phyloP scores from a whole-genome alignment of 1,140 invertebrate genomes.

The Nasonia giraulti region DNA sequence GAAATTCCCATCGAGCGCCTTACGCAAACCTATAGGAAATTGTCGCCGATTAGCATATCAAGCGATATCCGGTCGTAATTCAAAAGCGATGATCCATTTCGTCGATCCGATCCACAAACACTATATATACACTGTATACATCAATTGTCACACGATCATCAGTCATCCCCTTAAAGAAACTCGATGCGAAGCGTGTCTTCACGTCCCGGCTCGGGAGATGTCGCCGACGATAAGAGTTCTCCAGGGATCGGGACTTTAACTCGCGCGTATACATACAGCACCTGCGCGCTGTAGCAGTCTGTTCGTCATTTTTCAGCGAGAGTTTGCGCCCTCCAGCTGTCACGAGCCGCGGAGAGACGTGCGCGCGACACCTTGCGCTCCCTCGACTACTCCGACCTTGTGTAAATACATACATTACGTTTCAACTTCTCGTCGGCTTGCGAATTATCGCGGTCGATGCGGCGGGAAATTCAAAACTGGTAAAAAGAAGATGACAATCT shows the following conservation, averaged over 20 bases:
- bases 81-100: background rate
- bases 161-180: conserved; percentile 29
- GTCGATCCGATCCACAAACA: background rate
- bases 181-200: background rate
- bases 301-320: background rate
- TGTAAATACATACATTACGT: no score
- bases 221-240: background rate
- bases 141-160: conserved; percentile 30
- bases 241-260: background rate
- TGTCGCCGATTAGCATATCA: no score
- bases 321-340: conserved; percentile 6
- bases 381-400: no score
- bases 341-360: background rate
- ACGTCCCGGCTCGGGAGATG: background rate
- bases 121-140: background rate
- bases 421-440: no score
- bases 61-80: no score
- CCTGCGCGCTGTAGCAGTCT: background rate
- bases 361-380: no score
- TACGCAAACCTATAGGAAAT: background rate
- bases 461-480: no score
- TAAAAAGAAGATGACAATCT: no score
- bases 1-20: background rate
- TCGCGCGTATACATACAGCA: background rate
- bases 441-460: no score